Base-by-base conservation (phyloP, 1,140 invertebrate species). In the Thaumetopoea pityocampa region DNA sequence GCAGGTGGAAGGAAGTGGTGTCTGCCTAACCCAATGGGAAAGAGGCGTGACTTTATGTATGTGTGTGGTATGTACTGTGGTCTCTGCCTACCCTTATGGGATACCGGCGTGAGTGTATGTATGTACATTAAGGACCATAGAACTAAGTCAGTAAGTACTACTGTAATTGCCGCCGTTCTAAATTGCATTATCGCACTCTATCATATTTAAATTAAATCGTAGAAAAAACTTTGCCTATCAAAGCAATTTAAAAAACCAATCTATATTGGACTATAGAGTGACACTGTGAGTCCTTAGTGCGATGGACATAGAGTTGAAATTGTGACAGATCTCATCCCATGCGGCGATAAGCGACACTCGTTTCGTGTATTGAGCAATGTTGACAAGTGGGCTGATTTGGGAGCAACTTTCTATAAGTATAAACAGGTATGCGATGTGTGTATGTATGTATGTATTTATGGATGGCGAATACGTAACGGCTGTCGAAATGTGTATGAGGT, bases 381-480 rank as follows among this genome's bases (percentile, higher is more conserved):
- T 71, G 61, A 61, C 67, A 64, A 58, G 61, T 35, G 19, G 51
- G 44, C 48, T 58, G 61, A 71, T 71, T 71, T 76, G 56, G 61
- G 67, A 74, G 66, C 71, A 74, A 71, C 71, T 74, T 74, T 74
- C 71, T 74, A 69, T 69, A 59, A 41, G 55, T 54, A 71, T 54
- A 55, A 62, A 62, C 51, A 40, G 42, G 55, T 53, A 56, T 55
- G 23, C 18, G 5, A 20, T 57, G 46, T 58, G 51, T 55, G 60
- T 60, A 43, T 62, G 51, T 57, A 40, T 36, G 38, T 36, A 34
- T 37, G 11, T 51, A 22, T 49, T 22, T 23, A 20, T 9, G 15
- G 27, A 22, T 15, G 27, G 32, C 29, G 40, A 33, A 51, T 43
- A 51, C 42, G 42, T 38, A 41, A 45, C 30, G 35, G 36, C 42